Evolutionary conservation across 2,113 vertebrate genomes (phyloP), one percentile per base, ranked within the genome.

Genomic region (Lepus americanus): DNA sequence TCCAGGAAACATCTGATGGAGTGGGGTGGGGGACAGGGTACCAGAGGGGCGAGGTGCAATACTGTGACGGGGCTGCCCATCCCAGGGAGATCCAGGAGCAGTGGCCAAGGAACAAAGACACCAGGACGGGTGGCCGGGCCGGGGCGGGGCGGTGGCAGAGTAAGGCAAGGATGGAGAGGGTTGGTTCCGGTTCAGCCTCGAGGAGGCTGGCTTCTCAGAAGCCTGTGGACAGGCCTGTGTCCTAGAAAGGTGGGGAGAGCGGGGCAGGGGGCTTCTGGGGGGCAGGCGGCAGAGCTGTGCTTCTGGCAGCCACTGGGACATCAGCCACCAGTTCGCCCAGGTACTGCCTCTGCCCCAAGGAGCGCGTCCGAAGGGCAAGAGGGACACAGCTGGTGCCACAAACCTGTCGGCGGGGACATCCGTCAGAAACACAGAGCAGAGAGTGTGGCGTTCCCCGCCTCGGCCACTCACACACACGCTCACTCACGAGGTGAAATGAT

Each of bases 41-140:
- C 64, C 84, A 31, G 61, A 78, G 79, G 88, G 94, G 86, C 53
- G 51, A 87, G 53, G 77, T 82, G 93, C 97, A 93, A 93, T 85
- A 94, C 87, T 96, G 94, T 77, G 70, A 63, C 0, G 3, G 94
- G 94, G 93, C 81, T 81, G 91, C 94, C 95, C 97, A 85, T 90
- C 95, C 89, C 93, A 95, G 90, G 78, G 95, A 97, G 17, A 92
- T 94, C 76, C 74, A 92, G 94, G 96, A 96, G 77, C 87, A 89
- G 77, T 80, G 90, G 87, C 92, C 67, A 63, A 20, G 83, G 59
- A 53, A 87, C 69, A 87, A 8, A 90, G 86, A 95, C 59, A 27
- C 0, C 44, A 91, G 44, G n/a, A 64, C 4, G 94, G 94, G 90
- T 87, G 84, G 89, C 25, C 17, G 14, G 13, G 55, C 55, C 55